Evolutionary conservation across 2,888 invertebrate genomes (phyloP).

Genomic region (Marasmarcha lunaedactyla): DNA sequence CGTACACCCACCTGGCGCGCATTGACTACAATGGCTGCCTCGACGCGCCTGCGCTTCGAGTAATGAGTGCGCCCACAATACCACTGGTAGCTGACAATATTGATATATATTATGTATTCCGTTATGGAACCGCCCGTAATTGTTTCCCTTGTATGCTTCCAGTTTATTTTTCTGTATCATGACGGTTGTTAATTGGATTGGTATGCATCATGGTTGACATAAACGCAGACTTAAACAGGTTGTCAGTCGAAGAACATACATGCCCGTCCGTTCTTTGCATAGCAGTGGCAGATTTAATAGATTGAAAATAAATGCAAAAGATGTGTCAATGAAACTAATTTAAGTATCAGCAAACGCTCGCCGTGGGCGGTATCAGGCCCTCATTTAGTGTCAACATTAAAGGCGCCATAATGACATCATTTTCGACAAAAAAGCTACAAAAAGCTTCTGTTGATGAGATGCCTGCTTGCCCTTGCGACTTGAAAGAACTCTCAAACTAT

Average conservation of each 20-base stretch:
- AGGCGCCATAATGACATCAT: constrained; percentile 70
- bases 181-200: background rate
- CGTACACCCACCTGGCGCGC: constrained; percentile 43
- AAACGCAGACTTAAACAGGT: constrained; percentile 1
- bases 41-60: constrained; percentile 37
- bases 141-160: constrained; percentile 29
- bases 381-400: constrained; percentile 66
- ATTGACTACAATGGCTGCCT: constrained; percentile 62
- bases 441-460: constrained; percentile 51
- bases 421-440: constrained; percentile 60
- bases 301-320: constrained; percentile 59
- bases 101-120: constrained; percentile 49
- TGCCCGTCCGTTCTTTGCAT: background rate
- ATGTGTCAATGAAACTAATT: constrained; percentile 70
- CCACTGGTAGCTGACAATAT: constrained; percentile 54
- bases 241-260: background rate
- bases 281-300: constrained; percentile 57
- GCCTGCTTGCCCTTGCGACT: constrained; percentile 14
- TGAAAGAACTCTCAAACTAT: too few species aligned
- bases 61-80: constrained; percentile 50
- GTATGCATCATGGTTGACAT: background rate
- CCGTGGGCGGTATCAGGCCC: constrained; percentile 59
- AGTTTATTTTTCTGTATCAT: constrained; percentile 20
- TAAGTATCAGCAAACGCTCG: constrained; percentile 70
- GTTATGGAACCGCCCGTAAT: constrained; percentile 31